A percentile compares a stretch with the other conserved stretches of the same genome.
phyloP scores from a whole-genome alignment of 2,797 vertebrate genomes.

The Hapalemur alaotrensis region DNA sequence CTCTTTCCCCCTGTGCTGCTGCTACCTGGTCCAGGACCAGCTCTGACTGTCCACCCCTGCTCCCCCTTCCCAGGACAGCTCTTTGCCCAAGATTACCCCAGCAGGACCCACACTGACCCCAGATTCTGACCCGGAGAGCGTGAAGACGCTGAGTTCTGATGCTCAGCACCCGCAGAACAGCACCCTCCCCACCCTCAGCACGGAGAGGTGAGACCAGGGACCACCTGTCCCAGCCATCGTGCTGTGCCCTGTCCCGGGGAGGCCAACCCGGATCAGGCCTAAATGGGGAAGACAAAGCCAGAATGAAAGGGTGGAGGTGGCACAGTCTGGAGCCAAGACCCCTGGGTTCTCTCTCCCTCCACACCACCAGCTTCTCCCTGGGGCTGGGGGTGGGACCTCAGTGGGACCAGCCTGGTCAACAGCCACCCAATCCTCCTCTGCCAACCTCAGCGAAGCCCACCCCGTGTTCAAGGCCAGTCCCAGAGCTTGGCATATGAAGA shows the following conservation, averaged over 20 bases:
- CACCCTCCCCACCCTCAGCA: constrained; percentile 89
- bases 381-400: not conserved
- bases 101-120: constrained; percentile 84
- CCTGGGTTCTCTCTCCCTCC: not conserved
- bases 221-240: not conserved
- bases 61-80: constrained; percentile 85
- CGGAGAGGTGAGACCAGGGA: constrained; percentile 81
- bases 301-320: not conserved
- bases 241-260: too few species aligned
- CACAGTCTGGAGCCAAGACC: not conserved
- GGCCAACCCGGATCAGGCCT: not conserved
- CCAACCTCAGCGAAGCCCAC: constrained; percentile 81
- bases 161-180: constrained; percentile 80
- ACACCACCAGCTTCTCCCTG: not conserved
- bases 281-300: not conserved
- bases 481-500: constrained; percentile 86
- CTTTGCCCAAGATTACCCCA: constrained; percentile 87
- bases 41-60: not conserved
- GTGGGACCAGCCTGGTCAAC: not conserved
- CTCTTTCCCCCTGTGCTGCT: not conserved
- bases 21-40: not conserved
- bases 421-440: not conserved
- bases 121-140: constrained; percentile 90
- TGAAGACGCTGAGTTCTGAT: constrained; percentile 84
- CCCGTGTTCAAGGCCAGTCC: constrained; percentile 88